Conservation (phyloP, 2,113 vertebrate genomes). For the Barnardius zonarius region DNA sequence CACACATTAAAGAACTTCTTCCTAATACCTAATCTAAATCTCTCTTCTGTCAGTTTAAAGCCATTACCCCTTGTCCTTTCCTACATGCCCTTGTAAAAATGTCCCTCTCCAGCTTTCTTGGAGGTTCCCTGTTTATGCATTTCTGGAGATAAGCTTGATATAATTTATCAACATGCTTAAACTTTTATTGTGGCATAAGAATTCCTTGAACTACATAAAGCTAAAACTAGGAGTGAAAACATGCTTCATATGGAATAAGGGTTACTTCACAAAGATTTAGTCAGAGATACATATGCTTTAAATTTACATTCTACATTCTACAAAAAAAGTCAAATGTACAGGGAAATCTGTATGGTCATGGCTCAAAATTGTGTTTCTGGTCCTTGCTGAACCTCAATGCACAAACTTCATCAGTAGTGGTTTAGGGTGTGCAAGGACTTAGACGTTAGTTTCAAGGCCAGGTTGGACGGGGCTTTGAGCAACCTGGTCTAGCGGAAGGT, state of each 20-base stretch:
- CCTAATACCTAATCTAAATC: background rate
- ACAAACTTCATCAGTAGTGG: background rate
- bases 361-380: background rate
- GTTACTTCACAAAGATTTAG: background rate
- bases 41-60: background rate
- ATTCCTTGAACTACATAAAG: background rate
- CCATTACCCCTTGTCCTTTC: background rate
- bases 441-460: background rate
- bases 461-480: background rate
- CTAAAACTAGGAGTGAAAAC: background rate
- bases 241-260: background rate
- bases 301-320: background rate
- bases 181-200: background rate
- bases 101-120: background rate
- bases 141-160: background rate
- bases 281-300: background rate
- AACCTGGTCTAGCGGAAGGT: background rate
- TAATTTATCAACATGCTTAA: background rate
- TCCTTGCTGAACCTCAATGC: background rate
- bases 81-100: background rate
- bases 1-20: background rate
- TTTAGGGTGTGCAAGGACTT: background rate
- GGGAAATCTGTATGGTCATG: background rate
- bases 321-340: background rate
- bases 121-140: background rate